These are phyloP conservation scores for Aporophyla lueneburgensis DNA, from an alignment of 2,888 invertebrate species.

Conservation along the genomic window DNA sequence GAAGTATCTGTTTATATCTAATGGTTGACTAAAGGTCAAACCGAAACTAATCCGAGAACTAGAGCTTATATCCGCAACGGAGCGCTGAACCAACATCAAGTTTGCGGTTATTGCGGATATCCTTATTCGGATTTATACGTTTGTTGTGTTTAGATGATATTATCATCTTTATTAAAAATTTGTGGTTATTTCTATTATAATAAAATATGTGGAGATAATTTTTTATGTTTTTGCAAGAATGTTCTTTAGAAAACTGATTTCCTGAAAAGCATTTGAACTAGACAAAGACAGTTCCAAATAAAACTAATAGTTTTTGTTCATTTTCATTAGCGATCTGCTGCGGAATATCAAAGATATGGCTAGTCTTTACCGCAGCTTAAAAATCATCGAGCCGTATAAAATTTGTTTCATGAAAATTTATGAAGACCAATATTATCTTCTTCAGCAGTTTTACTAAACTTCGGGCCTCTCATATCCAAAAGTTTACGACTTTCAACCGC, in stretches of 20 bases:
- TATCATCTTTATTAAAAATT: conserved; percentile 22
- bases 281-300: background rate
- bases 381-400: conserved; percentile 20
- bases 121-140: conserved; percentile 43
- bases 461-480: conserved; percentile 13
- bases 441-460: conserved; percentile 40
- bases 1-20: conserved; percentile 23
- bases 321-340: background rate
- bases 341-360: background rate
- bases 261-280: background rate
- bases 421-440: conserved; percentile 25
- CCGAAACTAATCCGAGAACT: conserved; percentile 56
- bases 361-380: background rate
- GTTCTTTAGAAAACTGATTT: no score
- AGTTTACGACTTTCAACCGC: conserved; percentile 49
- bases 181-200: background rate
- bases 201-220: background rate
- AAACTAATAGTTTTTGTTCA: background rate
- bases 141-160: conserved; percentile 27
- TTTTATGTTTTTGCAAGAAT: background rate
- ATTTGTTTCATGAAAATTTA: conserved; percentile 21
- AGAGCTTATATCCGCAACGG: conserved; percentile 54
- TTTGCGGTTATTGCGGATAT: conserved; percentile 54
- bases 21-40: conserved; percentile 39
- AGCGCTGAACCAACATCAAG: conserved; percentile 52